These are phyloP conservation scores for Polydrusus tereticollis DNA, from an alignment of 2,888 invertebrate genomes.

Conservation along the genomic window DNA sequence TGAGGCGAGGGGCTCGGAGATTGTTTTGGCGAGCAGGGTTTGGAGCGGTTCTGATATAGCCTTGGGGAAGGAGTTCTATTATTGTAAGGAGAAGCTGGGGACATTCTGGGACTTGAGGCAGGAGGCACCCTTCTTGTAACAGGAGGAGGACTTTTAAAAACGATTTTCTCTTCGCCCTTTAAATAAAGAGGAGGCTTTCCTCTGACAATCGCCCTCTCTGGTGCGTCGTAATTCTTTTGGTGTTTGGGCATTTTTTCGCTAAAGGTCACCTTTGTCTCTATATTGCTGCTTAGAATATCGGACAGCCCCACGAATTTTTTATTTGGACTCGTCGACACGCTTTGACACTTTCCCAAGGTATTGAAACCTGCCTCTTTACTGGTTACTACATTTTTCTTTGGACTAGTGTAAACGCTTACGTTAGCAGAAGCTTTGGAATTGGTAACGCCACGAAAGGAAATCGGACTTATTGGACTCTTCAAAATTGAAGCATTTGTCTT, in stretches of 20 bases:
- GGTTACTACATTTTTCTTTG: neutral
- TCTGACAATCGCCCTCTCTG: neutral
- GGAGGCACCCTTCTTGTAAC: neutral
- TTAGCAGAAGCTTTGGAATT: neutral
- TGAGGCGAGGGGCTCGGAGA: neutral
- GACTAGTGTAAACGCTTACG: neutral
- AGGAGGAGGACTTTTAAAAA: slow-evolving; percentile 52
- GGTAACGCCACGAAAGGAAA: neutral
- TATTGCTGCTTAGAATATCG: slow-evolving; percentile 49
- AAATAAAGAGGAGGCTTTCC: slow-evolving; percentile 24
- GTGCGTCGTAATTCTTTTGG: neutral
- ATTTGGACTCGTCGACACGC: slow-evolving; percentile 3
- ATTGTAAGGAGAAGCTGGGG: neutral
- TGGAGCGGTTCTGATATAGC: neutral
- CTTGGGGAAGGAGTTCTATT: slow-evolving; percentile 17
- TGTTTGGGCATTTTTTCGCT: slow-evolving; percentile 50
- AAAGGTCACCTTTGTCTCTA: slow-evolving; percentile 57
- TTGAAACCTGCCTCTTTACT: neutral
- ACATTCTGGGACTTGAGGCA: neutral
- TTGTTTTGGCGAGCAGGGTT: slow-evolving; percentile 47
- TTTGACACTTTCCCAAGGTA: neutral
- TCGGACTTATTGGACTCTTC: slow-evolving; percentile 28
- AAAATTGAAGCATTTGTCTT: neutral
- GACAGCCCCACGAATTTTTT: slow-evolving; percentile 51
- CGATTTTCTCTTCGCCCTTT: slow-evolving; percentile 18